phyloP scores from a whole-genome alignment of 2,113 vertebrate species.

The Gila orcuttii region DNA sequence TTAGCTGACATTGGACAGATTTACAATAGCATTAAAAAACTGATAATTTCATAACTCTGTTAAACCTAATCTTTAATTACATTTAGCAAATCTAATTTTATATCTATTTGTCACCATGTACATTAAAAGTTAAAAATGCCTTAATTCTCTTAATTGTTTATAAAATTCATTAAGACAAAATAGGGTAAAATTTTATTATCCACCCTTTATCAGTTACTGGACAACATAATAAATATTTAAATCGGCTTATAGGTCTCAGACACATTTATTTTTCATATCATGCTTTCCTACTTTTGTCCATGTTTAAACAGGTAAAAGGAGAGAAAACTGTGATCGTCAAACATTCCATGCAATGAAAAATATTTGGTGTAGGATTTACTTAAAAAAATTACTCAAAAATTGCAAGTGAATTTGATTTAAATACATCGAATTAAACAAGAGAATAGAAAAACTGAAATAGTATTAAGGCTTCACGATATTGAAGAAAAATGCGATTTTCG shows the following conservation, averaged over 20 bases:
- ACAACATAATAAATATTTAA: background rate
- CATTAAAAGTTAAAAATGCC: background rate
- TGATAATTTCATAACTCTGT: background rate
- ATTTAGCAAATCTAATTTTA: background rate
- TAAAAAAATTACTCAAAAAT: too few relatives aligned
- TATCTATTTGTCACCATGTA: background rate
- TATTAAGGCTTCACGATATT: too few relatives aligned
- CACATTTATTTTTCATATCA: background rate
- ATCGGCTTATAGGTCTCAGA: background rate
- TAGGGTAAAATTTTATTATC: background rate
- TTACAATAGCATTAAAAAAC: background rate
- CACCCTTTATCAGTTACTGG: background rate
- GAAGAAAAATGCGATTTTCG: too few relatives aligned
- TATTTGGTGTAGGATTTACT: background rate
- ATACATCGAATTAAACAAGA: background rate
- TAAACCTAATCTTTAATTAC: background rate
- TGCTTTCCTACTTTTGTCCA: background rate
- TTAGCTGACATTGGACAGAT: background rate
- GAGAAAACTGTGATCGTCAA: background rate
- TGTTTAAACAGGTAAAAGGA: background rate
- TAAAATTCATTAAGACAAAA: background rate
- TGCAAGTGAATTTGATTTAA: too few relatives aligned
- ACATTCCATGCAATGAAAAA: background rate
- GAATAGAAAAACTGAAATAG: background rate
- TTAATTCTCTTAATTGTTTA: background rate